Conservation (phyloP, 1,140 invertebrate genomes). For the Habropoda laboriosa region DNA sequence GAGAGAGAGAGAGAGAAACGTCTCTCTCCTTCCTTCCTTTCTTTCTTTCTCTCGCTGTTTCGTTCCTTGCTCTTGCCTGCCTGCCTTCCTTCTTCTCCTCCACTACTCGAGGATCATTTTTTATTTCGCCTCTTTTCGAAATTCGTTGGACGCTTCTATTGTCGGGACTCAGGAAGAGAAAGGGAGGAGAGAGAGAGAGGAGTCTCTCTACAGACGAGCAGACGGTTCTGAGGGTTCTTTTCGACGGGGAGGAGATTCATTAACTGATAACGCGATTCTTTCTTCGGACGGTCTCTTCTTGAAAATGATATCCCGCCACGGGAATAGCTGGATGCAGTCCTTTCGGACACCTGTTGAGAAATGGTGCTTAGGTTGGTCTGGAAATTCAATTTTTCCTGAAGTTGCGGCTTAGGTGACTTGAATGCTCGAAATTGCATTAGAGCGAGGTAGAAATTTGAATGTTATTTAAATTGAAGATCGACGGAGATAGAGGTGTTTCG, state of each 20-base stretch:
- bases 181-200: conserved; percentile 21
- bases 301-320: conserved; percentile 59
- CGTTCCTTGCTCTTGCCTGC: background rate
- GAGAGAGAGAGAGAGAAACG: background rate
- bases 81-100: conserved; percentile 16
- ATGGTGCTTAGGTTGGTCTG: background rate
- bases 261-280: conserved; percentile 70
- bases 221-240: conserved; percentile 20
- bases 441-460: too few relatives aligned
- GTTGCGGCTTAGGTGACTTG: too few relatives aligned
- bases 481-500: too few relatives aligned
- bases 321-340: background rate
- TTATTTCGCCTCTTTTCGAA: conserved; percentile 70
- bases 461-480: too few relatives aligned
- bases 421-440: too few relatives aligned
- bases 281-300: conserved; percentile 44
- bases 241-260: conserved; percentile 69
- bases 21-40: conserved; percentile 29
- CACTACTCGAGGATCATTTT: conserved; percentile 65
- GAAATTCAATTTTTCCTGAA: too few relatives aligned
- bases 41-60: conserved; percentile 35
- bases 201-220: conserved; percentile 15
- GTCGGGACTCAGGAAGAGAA: conserved; percentile 47
- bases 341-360: conserved; percentile 56
- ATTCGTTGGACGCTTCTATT: conserved; percentile 68